Conservation (phyloP, 2,797 vertebrate species). For the Linurgus olivaceus region DNA sequence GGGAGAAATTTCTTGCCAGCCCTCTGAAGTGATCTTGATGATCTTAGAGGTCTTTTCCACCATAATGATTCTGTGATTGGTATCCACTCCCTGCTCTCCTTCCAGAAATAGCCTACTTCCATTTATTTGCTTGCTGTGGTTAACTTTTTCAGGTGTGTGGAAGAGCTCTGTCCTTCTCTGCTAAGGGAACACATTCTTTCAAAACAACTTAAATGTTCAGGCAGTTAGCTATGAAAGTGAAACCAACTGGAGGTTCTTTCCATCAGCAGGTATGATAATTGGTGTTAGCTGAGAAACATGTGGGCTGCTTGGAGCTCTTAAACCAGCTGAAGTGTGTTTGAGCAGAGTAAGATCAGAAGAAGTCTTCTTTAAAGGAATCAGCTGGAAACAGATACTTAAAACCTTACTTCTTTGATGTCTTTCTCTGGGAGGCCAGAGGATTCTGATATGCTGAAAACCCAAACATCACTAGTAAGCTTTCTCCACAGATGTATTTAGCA, state of each 20-base stretch:
- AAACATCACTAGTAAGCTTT: background rate
- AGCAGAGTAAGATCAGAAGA: background rate
- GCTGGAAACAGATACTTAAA: background rate
- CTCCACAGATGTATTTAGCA: background rate
- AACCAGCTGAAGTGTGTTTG: background rate
- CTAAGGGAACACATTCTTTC: background rate
- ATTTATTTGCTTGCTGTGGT: background rate
- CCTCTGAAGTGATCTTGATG: background rate
- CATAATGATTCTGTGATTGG: background rate
- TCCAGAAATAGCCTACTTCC: background rate
- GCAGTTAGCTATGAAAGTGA: background rate
- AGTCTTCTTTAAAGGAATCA: background rate
- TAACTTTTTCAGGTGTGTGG: background rate
- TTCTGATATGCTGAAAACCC: background rate
- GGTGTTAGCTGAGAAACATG: background rate
- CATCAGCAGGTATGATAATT: background rate
- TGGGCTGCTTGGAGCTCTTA: background rate
- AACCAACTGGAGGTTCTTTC: background rate
- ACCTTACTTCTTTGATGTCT: background rate
- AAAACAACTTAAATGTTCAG: background rate
- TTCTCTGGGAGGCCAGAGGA: background rate
- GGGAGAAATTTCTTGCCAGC: background rate
- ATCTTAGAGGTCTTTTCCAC: background rate
- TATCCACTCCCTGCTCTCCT: background rate
- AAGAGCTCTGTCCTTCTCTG: background rate